A percentile compares a stretch with the other conserved stretches of the same genome.
These are phyloP conservation scores for Drosophila borealis DNA, from an alignment of 2,888 invertebrate species.

Conservation along the genomic window DNA sequence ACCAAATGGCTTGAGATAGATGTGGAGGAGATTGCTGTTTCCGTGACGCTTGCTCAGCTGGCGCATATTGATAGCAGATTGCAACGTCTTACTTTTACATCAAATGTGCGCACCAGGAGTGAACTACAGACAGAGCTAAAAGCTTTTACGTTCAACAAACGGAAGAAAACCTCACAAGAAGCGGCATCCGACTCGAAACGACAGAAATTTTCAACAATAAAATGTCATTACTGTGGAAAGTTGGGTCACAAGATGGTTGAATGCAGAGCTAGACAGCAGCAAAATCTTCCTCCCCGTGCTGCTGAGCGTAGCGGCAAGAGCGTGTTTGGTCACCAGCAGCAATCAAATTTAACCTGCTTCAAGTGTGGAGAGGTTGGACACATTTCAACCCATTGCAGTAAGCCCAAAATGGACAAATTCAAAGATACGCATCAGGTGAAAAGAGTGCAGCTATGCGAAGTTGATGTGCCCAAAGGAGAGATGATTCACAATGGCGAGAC, in stretches of 20 bases:
- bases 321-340: slow-evolving; percentile 2
- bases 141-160: no score
- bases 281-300: slow-evolving; percentile 5
- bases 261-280: slow-evolving; percentile 10
- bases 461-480: slow-evolving; percentile 15
- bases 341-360: slow-evolving; percentile 11
- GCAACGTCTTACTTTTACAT: no score
- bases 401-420: slow-evolving; percentile 4
- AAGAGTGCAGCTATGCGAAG: slow-evolving; percentile 18
- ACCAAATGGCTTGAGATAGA: no score
- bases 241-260: slow-evolving; percentile 5
- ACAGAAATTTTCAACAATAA: slow-evolving; percentile 5
- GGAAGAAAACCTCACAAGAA: no score
- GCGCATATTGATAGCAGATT: no score
- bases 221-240: slow-evolving; percentile 22
- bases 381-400: slow-evolving; percentile 18
- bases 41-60: no score
- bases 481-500: slow-evolving; percentile 19
- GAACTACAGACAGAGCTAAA: no score
- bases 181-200: no score
- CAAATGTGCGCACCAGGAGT: no score
- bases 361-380: slow-evolving; percentile 11
- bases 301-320: slow-evolving; percentile 3
- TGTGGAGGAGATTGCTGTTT: no score
- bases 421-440: slow-evolving; percentile 11